Evolutionary conservation across 1,140 invertebrate genomes (phyloP), one percentile per base, ranked within the genome.

Genomic region (Drosophila pectinifera): DNA sequence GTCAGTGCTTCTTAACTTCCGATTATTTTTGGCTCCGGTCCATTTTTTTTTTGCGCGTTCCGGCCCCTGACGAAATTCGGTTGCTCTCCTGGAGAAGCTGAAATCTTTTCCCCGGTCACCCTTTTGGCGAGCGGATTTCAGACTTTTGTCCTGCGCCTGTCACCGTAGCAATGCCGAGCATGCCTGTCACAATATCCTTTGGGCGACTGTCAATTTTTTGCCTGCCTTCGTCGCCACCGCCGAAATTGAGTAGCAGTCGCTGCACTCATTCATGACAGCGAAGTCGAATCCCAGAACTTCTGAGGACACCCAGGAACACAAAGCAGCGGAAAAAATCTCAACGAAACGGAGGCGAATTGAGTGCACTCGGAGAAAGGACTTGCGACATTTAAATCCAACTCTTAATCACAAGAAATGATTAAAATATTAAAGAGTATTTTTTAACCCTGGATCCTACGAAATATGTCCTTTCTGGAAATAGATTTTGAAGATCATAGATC

Each of bases 141-240:
- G 77, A 64, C 85, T 73, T 80, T 83, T 84, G 79, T 86, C 48
- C 59, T 80, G 67, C 62, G 59, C 53, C 51, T 77, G 69, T 67
- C 80, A 63, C 67, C 72, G 62, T 13, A 73, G 68, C 70, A 61
- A 82, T 78, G 70, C 65, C 82, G 61, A 79, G 80, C 63, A 85
- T 62, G 81, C 78, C 84, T 89, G 85, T 89, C 84, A 89, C 80
- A 89, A 89, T 84, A 89, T 89, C 84, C 84, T 89, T 90, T 89
- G 84, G 85, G 84, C 80, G 67, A 62, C 67, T 83, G 83, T 88
- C 83, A 89, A 65, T 83, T 88, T 76, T 80, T 75, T 62, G 61
- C 39, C 42, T 49, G 24, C 13, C 26, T 59, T 42, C 49, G n/a
- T n/a, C n/a, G n/a, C n/a, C n/a, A n/a, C n/a, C n/a, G 48, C 31